Percentiles rank a stretch among this genome's conserved stretches.
phyloP scores from a whole-genome alignment of 2,113 vertebrate genomes.

The Myxocyprinus asiaticus region DNA sequence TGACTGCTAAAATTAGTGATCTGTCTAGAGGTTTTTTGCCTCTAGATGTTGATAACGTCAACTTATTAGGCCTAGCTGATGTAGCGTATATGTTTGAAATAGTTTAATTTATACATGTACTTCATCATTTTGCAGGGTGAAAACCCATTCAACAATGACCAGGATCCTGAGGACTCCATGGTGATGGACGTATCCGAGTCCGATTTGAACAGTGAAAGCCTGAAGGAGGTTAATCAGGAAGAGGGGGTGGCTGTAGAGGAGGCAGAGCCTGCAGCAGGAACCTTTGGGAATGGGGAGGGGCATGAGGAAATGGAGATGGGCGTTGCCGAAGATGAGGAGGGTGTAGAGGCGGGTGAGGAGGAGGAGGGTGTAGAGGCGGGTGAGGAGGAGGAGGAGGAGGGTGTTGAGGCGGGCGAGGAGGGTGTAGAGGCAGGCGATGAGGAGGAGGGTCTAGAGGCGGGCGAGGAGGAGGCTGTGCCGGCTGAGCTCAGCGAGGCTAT shows the following conservation, averaged over 20 bases:
- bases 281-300: too few species aligned
- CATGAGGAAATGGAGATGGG: constrained; percentile 32
- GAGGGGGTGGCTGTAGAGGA: constrained; percentile 51
- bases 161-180: constrained; percentile 73
- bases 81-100: neutral
- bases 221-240: constrained; percentile 42
- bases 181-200: constrained; percentile 68
- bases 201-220: constrained; percentile 55
- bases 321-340: constrained; percentile 21
- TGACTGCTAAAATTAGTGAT: too few species aligned
- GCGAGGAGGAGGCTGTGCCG: neutral
- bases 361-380: neutral
- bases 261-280: too few species aligned
- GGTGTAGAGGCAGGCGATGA: constrained; percentile 2
- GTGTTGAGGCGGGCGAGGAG: constrained; percentile 51
- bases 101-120: neutral
- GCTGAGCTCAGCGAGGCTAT: neutral
- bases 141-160: constrained; percentile 87
- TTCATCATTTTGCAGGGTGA: constrained; percentile 77
- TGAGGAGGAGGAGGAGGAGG: constrained; percentile 29
- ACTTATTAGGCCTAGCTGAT: too few species aligned
- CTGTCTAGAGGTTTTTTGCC: too few species aligned
- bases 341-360: constrained; percentile 4
- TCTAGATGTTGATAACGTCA: too few species aligned
- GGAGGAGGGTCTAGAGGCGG: constrained; percentile 41